Conservation (phyloP, 2,113 vertebrate genomes). For the Bambusicola thoracicus region DNA sequence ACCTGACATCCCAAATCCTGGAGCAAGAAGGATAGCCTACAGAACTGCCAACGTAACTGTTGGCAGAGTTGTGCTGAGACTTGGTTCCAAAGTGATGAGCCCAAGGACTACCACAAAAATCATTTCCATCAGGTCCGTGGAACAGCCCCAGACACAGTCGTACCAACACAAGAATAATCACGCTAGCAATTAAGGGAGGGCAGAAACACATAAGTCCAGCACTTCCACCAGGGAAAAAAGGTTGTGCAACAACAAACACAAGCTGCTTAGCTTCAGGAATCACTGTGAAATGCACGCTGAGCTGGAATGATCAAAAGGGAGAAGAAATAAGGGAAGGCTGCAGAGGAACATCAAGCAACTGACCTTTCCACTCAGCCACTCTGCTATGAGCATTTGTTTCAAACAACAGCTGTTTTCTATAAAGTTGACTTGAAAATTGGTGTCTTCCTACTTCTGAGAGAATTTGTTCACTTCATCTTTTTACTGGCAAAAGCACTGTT, state of each 20-base stretch:
- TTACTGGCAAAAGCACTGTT: slow-evolving; percentile 35
- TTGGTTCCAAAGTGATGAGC: not conserved
- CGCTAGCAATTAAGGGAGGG: not conserved
- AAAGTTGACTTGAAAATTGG: slow-evolving; percentile 41
- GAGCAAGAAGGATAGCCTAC: not conserved
- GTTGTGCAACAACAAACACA: too few species aligned
- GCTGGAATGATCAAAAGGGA: not conserved
- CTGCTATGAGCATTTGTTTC: not conserved
- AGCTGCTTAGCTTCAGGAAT: not conserved
- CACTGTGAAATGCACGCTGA: not conserved
- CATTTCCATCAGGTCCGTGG: too few species aligned
- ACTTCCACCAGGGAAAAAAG: not conserved
- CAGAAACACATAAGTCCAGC: not conserved
- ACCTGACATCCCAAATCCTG: not conserved
- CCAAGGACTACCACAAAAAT: not conserved
- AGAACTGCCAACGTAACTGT: fast-evolving
- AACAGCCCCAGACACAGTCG: too few species aligned
- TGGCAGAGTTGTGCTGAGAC: not conserved
- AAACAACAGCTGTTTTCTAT: slow-evolving; percentile 31
- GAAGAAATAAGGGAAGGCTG: not conserved
- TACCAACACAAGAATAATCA: not conserved
- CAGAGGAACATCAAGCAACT: not conserved
- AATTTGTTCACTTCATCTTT: slow-evolving; percentile 42
- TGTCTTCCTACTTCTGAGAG: slow-evolving; percentile 37
- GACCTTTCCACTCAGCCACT: not conserved